These are phyloP conservation scores for Poeciliopsis turrubarensis DNA, from an alignment of 2,113 vertebrate genomes.

Conservation along the genomic window DNA sequence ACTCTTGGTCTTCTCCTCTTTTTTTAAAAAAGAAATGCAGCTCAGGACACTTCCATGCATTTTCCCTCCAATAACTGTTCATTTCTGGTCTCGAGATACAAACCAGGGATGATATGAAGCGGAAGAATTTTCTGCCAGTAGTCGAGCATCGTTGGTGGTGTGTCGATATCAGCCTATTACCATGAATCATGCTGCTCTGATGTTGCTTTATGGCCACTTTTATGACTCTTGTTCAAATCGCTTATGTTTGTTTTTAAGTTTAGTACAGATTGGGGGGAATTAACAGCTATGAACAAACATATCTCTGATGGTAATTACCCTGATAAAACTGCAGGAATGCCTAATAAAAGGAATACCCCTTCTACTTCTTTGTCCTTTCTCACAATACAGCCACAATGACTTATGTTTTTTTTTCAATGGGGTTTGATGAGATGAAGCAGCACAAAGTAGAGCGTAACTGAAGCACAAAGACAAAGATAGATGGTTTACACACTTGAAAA, in stretches of 20 bases:
- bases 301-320: background rate
- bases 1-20: too few species aligned
- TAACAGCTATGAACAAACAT: background rate
- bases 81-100: too few species aligned
- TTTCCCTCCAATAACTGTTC: too few species aligned
- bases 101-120: too few species aligned
- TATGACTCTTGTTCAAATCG: background rate
- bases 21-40: too few species aligned
- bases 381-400: too few species aligned
- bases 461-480: background rate
- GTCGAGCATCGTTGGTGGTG: background rate
- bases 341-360: background rate
- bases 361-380: background rate
- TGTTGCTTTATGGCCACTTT: constrained; percentile 10
- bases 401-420: too few species aligned
- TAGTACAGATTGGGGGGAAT: background rate
- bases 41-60: too few species aligned
- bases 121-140: background rate
- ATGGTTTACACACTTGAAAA: too few species aligned
- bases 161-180: background rate
- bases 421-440: background rate
- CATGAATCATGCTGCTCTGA: background rate
- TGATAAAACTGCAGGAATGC: background rate
- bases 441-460: background rate
- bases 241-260: background rate